These are phyloP conservation scores for Nicator chloris DNA, from an alignment of 2,113 vertebrate species.

Conservation along the genomic window DNA sequence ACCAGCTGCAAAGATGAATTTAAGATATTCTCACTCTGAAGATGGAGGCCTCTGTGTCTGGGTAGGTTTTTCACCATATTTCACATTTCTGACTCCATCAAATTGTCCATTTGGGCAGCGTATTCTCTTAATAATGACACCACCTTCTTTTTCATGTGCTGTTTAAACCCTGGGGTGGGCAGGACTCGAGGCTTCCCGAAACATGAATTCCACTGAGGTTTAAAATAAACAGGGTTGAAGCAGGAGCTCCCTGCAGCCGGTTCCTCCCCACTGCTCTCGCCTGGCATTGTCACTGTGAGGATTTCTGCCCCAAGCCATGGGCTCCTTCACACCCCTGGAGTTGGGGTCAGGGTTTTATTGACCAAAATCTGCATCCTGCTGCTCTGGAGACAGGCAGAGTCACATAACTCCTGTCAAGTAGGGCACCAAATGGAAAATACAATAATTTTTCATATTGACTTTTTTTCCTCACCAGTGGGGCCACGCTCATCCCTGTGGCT, in stretches of 20 bases:
- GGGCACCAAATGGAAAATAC: not conserved
- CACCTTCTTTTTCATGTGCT: not conserved
- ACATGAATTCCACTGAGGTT: not conserved
- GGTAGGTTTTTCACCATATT: not conserved
- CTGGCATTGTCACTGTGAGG: not conserved
- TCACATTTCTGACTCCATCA: not conserved
- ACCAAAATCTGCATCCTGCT: not conserved
- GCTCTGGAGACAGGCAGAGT: not conserved
- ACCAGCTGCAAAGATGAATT: not conserved
- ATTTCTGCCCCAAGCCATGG: not conserved
- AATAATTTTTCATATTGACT: not conserved
- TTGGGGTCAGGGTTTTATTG: not conserved
- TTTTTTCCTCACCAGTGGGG: not conserved
- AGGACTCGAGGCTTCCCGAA: not conserved
- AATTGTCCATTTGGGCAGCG: not conserved
- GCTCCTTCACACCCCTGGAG: not conserved
- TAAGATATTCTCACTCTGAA: not conserved
- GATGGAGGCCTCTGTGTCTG: fast-evolving
- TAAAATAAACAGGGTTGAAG: not conserved
- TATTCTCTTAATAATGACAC: not conserved
- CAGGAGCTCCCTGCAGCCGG: not conserved
- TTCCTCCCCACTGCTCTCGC: not conserved
- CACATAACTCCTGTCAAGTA: not conserved
- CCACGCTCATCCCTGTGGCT: not conserved
- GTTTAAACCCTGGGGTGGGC: not conserved